Evolutionary conservation across 2,797 vertebrate genomes (phyloP).

Genomic region (Hippocampus kuda): DNA sequence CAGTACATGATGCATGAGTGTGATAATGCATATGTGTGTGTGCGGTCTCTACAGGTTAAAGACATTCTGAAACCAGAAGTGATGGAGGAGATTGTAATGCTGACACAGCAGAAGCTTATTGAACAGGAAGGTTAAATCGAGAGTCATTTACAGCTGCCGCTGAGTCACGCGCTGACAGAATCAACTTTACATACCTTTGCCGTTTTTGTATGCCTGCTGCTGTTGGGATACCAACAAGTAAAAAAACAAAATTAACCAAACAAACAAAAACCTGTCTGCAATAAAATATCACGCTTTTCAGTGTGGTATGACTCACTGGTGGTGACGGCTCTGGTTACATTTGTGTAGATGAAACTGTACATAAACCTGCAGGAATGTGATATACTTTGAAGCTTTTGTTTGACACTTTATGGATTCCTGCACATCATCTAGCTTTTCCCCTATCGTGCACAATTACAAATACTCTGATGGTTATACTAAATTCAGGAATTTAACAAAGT

Average conservation of each 20-base stretch:
- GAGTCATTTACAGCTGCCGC: conserved; percentile 1
- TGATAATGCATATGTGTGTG: background rate
- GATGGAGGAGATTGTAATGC: conserved; percentile 86
- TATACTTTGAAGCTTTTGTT: background rate
- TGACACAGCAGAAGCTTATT: conserved; percentile 82
- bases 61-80: conserved; percentile 90
- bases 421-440: background rate
- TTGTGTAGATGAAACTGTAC: too few species aligned
- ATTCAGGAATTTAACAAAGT: too few species aligned
- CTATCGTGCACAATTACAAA: too few species aligned
- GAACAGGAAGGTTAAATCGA: conserved; percentile 77
- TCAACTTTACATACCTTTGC: background rate
- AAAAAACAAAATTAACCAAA: too few species aligned
- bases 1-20: background rate
- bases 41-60: conserved; percentile 77
- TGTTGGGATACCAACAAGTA: background rate
- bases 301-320: background rate
- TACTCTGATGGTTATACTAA: too few species aligned
- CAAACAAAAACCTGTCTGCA: background rate
- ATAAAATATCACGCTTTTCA: background rate
- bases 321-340: background rate
- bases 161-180: background rate
- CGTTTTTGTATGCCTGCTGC: background rate
- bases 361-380: too few species aligned
- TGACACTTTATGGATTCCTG: background rate